A percentile compares a stretch with the other conserved stretches of the same genome.
Conservation (phyloP, 2,797 vertebrate species). For the Poecilia wingei region DNA sequence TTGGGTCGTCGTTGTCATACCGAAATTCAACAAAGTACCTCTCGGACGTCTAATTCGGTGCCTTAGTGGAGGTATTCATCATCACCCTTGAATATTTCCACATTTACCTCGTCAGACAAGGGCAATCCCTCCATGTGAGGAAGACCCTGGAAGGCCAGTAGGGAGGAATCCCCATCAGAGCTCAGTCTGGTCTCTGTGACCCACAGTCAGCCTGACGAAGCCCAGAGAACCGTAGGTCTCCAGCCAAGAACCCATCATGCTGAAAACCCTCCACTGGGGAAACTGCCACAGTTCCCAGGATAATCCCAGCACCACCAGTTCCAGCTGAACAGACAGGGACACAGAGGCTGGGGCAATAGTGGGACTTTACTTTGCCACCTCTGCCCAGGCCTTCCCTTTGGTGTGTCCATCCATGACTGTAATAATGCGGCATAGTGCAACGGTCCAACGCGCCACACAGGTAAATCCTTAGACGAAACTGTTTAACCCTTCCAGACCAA, state of each 20-base stretch:
- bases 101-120: neutral
- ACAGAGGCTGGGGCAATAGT: neutral
- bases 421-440: neutral
- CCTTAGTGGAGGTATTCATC: neutral
- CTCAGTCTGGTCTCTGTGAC: neutral
- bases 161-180: neutral
- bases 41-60: neutral
- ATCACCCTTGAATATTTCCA: neutral
- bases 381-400: neutral
- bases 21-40: neutral
- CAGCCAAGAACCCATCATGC: neutral
- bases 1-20: neutral
- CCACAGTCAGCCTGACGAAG: neutral
- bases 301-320: neutral
- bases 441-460: too few relatives aligned
- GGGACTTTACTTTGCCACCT: neutral
- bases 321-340: neutral
- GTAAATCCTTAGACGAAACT: neutral
- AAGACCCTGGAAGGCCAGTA: neutral
- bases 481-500: neutral
- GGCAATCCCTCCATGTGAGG: neutral
- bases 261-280: neutral
- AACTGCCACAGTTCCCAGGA: neutral
- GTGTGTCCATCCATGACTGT: neutral
- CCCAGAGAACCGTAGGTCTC: neutral